Base-by-base conservation (phyloP, 2,113 vertebrate genomes). In the sheep (Ovis aries) region DNA sequence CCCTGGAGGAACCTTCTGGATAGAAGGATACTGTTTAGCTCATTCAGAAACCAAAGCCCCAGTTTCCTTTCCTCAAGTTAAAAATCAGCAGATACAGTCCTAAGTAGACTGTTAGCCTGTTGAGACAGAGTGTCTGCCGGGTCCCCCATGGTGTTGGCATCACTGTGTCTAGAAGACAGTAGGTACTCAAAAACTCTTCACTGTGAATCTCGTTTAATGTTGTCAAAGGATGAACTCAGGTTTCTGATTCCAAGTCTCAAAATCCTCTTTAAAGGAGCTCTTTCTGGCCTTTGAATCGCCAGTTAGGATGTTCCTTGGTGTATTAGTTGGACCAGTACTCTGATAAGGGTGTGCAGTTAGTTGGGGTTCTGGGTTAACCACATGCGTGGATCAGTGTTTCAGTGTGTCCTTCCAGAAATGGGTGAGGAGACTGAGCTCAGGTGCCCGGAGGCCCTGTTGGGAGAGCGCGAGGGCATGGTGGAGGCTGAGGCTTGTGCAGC, bases 41-140 rank as follows among this genome's bases (percentile, higher is more conserved):
- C 90, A 19, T 77, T 93, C 88, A 89, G 86, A 94, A 95, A 52
- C 74, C 64, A 82, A 31, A 94, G 77, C 67, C 67, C n/a, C 4
- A 8, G 45, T 77, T 95, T 90, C 90, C 85, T 97, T 59, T 71
- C 71, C 29, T 43, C 77, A 45, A 50, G 74, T 94, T 94, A 60
- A 81, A 82, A 95, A 29, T 80, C 55, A 96, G 7, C 78, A 89
- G 50, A 62, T 13, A 36, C 19, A 71, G 60, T 27, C 57, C 64
- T 92, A 23, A 64, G 11, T 23, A 60, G 62, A 77, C 43, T 8
- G 0, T 45, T 12, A 19, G 45, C 50, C 80, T 48, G 29, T 0
- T 1, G 55, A 57, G 60, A 31, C 19, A 13, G 33, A 8, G 7
- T 48, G 53, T 87, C 62, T 7, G 80, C 25, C 40, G 16, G 27